Conservation (phyloP, 2,888 invertebrate species). For the Autographa pulchrina region DNA sequence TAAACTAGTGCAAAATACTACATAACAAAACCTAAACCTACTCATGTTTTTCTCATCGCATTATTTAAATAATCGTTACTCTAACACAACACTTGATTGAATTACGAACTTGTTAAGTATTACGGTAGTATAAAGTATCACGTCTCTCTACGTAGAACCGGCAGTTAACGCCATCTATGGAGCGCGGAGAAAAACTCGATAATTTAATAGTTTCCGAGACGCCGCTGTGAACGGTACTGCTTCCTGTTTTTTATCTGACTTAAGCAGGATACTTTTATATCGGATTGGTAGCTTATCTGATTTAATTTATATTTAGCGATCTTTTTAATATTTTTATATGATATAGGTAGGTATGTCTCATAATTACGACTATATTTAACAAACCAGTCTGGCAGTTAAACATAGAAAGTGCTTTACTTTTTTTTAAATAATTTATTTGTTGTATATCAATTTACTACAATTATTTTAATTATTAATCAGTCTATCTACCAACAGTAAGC, state of each 20-base stretch:
- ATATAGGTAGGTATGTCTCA: no score
- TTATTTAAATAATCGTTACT: background rate
- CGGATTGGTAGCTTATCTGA: background rate
- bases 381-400: background rate
- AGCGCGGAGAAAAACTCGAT: background rate
- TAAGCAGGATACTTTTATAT: background rate
- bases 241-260: background rate
- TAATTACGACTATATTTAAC: background rate
- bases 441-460: no score
- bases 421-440: no score
- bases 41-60: no score
- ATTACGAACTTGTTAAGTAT: background rate
- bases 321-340: background rate
- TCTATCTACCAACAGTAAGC: no score
- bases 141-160: background rate
- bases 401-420: no score
- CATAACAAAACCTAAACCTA: no score
- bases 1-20: no score
- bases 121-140: background rate
- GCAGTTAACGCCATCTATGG: constrained; percentile 5
- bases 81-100: background rate
- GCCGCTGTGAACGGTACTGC: background rate
- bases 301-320: background rate
- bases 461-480: no score
- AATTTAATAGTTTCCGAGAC: constrained; percentile 6